Conservation (phyloP, 2,797 vertebrate species). For the Tolypeutes matacus region DNA sequence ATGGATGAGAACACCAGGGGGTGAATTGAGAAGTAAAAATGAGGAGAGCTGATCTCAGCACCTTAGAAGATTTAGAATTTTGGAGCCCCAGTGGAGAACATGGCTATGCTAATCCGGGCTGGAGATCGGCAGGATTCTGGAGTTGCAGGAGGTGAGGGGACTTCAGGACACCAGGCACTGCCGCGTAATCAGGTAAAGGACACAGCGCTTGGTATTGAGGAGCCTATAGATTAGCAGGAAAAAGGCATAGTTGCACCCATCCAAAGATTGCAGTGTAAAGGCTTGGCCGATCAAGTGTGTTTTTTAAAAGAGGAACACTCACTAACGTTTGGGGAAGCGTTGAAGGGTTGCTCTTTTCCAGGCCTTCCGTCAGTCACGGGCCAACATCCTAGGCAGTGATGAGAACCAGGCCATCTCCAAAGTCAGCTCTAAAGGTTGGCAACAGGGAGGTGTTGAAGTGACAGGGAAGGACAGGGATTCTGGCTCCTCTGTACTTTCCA, state of each 20-base stretch:
- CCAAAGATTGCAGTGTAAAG: neutral
- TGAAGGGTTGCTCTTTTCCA: neutral
- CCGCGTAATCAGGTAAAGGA: neutral
- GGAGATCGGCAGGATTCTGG: neutral
- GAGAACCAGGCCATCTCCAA: neutral
- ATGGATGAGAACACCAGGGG: neutral
- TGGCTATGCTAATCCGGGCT: too few species aligned
- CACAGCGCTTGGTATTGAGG: neutral
- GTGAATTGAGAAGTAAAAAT: neutral
- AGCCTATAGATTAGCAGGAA: neutral
- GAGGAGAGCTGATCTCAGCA: neutral
- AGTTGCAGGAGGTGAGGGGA: neutral
- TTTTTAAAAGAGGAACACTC: neutral
- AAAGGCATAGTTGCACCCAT: neutral
- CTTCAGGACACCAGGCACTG: rapidly evolving
- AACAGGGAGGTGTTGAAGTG: neutral
- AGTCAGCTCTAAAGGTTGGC: neutral
- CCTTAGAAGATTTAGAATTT: neutral
- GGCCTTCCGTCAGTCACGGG: neutral
- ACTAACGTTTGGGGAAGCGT: neutral
- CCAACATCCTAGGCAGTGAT: neutral
- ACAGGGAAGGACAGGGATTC: neutral
- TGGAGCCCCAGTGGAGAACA: neutral
- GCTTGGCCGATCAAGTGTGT: neutral
- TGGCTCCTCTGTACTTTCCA: neutral